Base-by-base conservation (phyloP, 2,888 invertebrate species). In the Aleiodes leptofemur region DNA sequence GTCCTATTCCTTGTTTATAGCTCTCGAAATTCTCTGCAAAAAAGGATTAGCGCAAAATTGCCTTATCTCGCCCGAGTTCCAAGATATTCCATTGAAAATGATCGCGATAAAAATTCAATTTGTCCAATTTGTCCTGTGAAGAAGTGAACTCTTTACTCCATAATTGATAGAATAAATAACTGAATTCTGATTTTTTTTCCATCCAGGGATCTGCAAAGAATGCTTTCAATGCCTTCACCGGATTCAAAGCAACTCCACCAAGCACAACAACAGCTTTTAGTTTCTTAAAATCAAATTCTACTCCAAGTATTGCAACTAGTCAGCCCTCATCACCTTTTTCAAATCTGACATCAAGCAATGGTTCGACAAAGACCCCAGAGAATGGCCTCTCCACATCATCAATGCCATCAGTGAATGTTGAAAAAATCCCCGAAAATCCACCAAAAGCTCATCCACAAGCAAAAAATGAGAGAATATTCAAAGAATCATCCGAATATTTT, bases 171-270 rank as follows among this genome's bases (percentile, higher is more conserved):
- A 23, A 23, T 23, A 2, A 23, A 23, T 23, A 23, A 23, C 23
- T 23, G 2, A 23, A 23, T 23, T 23, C 23, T 23, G 23, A 23
- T 23, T 14, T 51, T 2, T 29, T 55, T 53, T 55, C 16, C 29
- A 8, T 86, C 76, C 74, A 90, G 90, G 88, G 84, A 16, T 51
- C 91, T 76, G 90, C 90, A 71, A 92, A 91, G 86, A 92, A 92
- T 87, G 92, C 93, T 64, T 95, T 96, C 90, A 91, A 93, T 76
- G 93, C 94, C 73, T 93, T 94, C 83, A 88, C 91, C 51, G 88
- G 88, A 43, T 89, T 89, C 78, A 93, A 93, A 88, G 82, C 92
- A 55, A 86, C 91, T 71, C 81, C 91, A 74, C 90, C 91, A 57
- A 59, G 86, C 8, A 64, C 87, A 9, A 74, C 83, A 43, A 86